These are phyloP conservation scores for Tetraodon nigroviridis DNA, from an alignment of 2,113 vertebrate genomes.

Conservation along the genomic window DNA sequence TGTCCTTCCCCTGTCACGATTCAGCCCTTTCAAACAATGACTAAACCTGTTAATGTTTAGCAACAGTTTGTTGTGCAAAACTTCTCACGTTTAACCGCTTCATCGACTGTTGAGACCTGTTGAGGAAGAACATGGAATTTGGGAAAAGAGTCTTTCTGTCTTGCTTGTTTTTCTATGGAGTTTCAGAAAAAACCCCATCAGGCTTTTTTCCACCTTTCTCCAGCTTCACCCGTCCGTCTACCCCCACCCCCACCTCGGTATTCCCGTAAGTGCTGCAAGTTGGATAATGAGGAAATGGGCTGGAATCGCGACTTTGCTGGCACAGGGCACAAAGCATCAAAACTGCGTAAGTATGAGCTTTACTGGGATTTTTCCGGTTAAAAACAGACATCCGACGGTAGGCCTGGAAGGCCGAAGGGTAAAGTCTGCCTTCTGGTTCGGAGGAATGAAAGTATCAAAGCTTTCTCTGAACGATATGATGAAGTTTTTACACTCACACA, in stretches of 20 bases:
- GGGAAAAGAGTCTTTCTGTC: conserved; percentile 2
- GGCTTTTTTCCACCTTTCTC: conserved; percentile 46
- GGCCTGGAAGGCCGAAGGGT: conserved; percentile 32
- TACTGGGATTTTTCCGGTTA: conserved; percentile 28
- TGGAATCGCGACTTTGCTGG: conserved; percentile 32
- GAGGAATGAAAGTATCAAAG: conserved; percentile 15
- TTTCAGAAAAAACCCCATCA: conserved; percentile 38
- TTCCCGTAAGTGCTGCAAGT: conserved; percentile 54
- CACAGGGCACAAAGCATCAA: conserved; percentile 33
- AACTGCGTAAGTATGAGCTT: conserved; percentile 35
- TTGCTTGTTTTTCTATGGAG: conserved; percentile 32
- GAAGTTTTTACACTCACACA: conserved; percentile 18
- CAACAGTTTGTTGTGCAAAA: conserved; percentile 1
- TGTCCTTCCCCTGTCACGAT: conserved; percentile 32
- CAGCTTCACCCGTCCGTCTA: conserved; percentile 37
- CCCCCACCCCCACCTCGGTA: conserved; percentile 38
- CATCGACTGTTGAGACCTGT: background rate
- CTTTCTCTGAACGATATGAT: conserved; percentile 3
- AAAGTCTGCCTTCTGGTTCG: conserved; percentile 29
- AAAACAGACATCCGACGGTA: conserved; percentile 37
- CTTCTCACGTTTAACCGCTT: background rate
- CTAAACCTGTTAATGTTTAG: too few relatives aligned
- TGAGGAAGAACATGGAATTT: conserved; percentile 9
- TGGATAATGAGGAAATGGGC: conserved; percentile 51
- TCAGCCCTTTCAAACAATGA: conserved; percentile 24